These are phyloP conservation scores for Lasioglossum baleicum DNA, from an alignment of 1,140 invertebrate species.

Conservation along the genomic window DNA sequence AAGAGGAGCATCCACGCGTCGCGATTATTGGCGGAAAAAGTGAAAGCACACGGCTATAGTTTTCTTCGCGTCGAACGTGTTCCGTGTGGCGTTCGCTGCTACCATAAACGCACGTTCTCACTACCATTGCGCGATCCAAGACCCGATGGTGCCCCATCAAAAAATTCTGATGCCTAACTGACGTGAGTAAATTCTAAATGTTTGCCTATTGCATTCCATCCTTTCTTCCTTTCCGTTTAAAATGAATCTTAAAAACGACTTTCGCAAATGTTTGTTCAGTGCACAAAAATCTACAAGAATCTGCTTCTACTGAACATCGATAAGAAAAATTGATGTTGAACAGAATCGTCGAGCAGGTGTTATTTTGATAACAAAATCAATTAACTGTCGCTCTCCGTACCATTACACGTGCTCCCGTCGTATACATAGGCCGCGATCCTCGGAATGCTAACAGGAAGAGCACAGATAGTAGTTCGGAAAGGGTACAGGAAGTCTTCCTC, in stretches of 20 bases:
- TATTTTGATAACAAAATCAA: neutral
- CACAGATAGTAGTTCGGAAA: too few relatives aligned
- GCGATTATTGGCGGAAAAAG: slow-evolving; percentile 4
- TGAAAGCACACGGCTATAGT: slow-evolving; percentile 23
- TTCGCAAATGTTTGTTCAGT: too few relatives aligned
- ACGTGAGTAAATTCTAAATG: neutral
- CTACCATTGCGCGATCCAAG: neutral
- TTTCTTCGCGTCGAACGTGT: neutral
- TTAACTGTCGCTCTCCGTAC: neutral
- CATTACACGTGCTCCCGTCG: too few relatives aligned
- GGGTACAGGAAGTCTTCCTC: neutral
- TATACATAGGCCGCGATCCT: too few relatives aligned
- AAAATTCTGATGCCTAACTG: neutral
- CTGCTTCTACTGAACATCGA: too few relatives aligned
- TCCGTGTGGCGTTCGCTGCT: neutral
- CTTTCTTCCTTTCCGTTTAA: too few relatives aligned
- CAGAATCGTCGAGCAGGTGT: neutral
- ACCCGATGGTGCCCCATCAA: neutral
- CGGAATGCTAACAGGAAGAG: neutral
- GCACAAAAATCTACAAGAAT: too few relatives aligned
- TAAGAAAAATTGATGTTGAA: too few relatives aligned
- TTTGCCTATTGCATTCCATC: too few relatives aligned
- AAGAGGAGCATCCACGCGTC: neutral
- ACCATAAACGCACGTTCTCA: slow-evolving; percentile 13
- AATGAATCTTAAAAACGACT: too few relatives aligned